Base-by-base conservation (phyloP, 2,113 vertebrate species). In the Melozone crissalis region DNA sequence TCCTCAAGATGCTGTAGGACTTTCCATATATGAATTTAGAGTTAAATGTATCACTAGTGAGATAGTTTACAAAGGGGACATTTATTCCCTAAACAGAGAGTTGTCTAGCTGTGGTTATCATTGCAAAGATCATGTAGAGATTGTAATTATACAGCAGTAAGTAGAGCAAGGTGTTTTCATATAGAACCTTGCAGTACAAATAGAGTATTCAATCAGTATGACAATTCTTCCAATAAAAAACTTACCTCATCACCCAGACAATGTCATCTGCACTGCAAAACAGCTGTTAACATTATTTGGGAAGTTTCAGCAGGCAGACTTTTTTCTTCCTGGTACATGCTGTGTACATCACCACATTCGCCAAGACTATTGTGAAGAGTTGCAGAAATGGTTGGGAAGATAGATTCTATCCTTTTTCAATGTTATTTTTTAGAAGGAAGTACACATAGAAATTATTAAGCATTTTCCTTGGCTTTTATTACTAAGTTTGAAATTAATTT, bases 1-100 rank as follows among this genome's bases (percentile, higher is more conserved):
- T 58, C 41, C 72, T 49, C 87, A 94, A 80, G 98, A 98, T 89
- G 94, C 97, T 8, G 97, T 98, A 74, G 98, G 98, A 21, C 94
- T 97, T 76, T 97, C 98, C 27, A 95, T 97, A 97, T 98, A 98
- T 63, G 89, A 98, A 43, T 98, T 98, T 6, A 97, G 97, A 77
- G 87, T 98, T 91, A 98, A 97, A 90, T 98, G 98, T 23, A 97
- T 98, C 44, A 98, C 98, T 2, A 98, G 98, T 1, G 97, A 99
- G 61, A 98, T 97, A 0, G 63, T 98, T 27, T 99, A 98, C 94
- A 98, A 98, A n/a, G 98, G 98, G n/a, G 98, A 98, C 91, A 87
- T 98, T 33, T 98, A 98, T 16, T 49, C 14, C 13, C 94, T 94
- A 8, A 97, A 98, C 7, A 97, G 96, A 52, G 98, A 98, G 93